phyloP scores from a whole-genome alignment of 2,888 invertebrate species.

The Embidobia sp. region DNA sequence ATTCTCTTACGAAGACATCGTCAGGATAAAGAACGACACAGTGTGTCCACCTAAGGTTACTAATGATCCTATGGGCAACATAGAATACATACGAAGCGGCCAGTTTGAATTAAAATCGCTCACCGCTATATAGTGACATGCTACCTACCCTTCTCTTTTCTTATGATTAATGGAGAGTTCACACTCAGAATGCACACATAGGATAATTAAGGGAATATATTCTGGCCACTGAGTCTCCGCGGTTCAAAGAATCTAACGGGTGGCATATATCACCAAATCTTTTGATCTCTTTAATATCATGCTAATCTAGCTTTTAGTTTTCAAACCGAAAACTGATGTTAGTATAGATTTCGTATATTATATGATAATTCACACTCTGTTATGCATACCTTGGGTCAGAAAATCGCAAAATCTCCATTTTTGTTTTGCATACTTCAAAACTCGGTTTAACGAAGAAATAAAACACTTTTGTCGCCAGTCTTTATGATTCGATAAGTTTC shows the following conservation, averaged over 20 bases:
- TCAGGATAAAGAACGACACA: slow-evolving; percentile 80
- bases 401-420: slow-evolving; percentile 32
- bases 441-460: neutral
- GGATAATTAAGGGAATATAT: slow-evolving; percentile 82
- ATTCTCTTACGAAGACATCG: slow-evolving; percentile 74
- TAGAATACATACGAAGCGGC: slow-evolving; percentile 80
- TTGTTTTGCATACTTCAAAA: slow-evolving; percentile 1
- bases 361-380: slow-evolving; percentile 40
- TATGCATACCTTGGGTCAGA: slow-evolving; percentile 32
- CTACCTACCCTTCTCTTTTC: slow-evolving; percentile 76
- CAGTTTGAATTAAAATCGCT: slow-evolving; percentile 81
- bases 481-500: no score
- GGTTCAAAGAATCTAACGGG: slow-evolving; percentile 79
- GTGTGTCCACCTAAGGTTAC: slow-evolving; percentile 81
- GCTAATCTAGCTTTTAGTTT: slow-evolving; percentile 64
- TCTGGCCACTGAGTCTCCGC: slow-evolving; percentile 79
- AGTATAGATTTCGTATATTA: slow-evolving; percentile 56
- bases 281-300: slow-evolving; percentile 64
- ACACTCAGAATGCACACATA: slow-evolving; percentile 82
- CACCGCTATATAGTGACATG: slow-evolving; percentile 73
- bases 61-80: slow-evolving; percentile 79
- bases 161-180: slow-evolving; percentile 82
- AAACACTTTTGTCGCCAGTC: no score
- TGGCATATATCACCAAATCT: slow-evolving; percentile 68
- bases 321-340: slow-evolving; percentile 56